Conservation (phyloP, 2,888 invertebrate species). For the Tipula confusa region DNA sequence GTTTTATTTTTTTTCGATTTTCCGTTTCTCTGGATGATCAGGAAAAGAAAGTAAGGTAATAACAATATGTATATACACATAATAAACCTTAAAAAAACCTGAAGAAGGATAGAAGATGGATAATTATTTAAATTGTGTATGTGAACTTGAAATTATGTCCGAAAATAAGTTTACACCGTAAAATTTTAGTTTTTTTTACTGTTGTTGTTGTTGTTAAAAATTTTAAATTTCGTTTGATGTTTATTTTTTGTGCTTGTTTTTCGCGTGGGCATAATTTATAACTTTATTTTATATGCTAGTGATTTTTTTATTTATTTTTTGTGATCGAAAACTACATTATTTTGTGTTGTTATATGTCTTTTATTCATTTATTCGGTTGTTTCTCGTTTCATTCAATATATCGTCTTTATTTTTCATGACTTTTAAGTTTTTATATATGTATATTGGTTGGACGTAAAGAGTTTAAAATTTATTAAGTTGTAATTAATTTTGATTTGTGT, state of each 20-base stretch:
- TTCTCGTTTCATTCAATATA: not conserved
- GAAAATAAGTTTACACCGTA: constrained; percentile 27
- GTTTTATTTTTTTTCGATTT: not conserved
- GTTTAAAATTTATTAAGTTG: not conserved
- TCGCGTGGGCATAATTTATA: constrained; percentile 31
- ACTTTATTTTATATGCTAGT: not conserved
- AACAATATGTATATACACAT: not conserved
- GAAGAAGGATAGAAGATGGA: not conserved
- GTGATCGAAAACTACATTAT: not conserved
- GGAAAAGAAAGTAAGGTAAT: not conserved
- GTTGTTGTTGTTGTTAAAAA: not conserved
- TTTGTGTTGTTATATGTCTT: not conserved
- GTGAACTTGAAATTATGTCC: constrained; percentile 29
- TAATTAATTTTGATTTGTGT: constrained; percentile 12
- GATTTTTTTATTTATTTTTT: not conserved
- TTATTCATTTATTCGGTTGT: not conserved
- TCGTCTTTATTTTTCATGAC: not conserved
- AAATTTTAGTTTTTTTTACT: not conserved
- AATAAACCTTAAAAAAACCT: not conserved
- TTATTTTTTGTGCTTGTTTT: constrained; percentile 26
- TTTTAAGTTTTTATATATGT: too few species aligned
- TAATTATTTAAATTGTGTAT: not conserved
- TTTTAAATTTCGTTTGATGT: not conserved
- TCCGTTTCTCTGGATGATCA: constrained; percentile 20
- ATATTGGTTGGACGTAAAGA: not conserved